Percentiles rank a stretch among this genome's conserved stretches.
phyloP scores from a whole-genome alignment of 2,113 vertebrate species.

The Phyllostomus discolor region DNA sequence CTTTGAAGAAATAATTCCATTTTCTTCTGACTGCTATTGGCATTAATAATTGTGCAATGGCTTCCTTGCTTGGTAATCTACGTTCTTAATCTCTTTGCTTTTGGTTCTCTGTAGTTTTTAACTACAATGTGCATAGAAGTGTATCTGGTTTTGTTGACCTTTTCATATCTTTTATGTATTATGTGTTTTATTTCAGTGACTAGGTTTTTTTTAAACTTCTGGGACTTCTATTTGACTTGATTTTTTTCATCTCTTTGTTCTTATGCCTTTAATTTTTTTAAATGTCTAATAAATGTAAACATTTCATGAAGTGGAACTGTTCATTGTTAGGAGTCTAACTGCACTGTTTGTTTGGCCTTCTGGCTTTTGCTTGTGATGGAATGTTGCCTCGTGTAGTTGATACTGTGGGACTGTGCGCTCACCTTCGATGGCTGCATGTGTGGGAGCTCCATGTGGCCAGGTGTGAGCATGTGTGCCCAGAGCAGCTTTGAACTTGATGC shows the following conservation, averaged over 20 bases:
- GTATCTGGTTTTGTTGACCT: not conserved
- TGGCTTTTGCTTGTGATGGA: not conserved
- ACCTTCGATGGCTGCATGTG: not conserved
- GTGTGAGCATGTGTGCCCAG: not conserved
- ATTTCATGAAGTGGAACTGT: not conserved
- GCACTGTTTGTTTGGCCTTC: not conserved
- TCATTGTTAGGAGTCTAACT: not conserved
- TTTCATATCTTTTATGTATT: not conserved
- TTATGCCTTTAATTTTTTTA: not conserved
- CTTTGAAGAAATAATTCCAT: not conserved
- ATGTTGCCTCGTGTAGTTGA: not conserved
- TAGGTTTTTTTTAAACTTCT: not conserved
- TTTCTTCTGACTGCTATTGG: not conserved
- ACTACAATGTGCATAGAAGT: not conserved
- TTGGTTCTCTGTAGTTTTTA: not conserved
- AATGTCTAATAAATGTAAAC: not conserved
- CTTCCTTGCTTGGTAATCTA: not conserved
- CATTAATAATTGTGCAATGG: not conserved
- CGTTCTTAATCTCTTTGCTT: not conserved
- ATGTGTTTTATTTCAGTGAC: not conserved
- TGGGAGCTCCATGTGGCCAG: not conserved
- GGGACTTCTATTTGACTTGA: not conserved
- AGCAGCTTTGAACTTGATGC: not conserved
- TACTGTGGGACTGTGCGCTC: not conserved
- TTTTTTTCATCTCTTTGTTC: not conserved